Evolutionary conservation across 2,113 vertebrate species (phyloP).

Genomic region (Cricetomys ansorgei): DNA sequence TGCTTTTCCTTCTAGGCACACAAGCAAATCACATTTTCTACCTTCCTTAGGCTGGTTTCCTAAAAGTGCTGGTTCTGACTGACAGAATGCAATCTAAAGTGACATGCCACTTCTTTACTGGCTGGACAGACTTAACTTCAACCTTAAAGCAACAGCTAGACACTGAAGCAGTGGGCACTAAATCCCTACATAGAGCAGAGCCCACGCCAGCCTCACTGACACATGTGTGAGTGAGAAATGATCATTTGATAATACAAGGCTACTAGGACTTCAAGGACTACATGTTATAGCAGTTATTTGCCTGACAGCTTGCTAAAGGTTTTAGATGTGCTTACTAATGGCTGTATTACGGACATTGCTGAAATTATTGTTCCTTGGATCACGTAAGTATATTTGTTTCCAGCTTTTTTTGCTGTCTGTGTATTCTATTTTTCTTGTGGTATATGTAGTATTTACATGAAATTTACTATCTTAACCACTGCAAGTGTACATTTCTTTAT

Average conservation of each 20-base stretch:
- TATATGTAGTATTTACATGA: not conserved
- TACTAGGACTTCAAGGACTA: not conserved
- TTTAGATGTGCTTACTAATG: not conserved
- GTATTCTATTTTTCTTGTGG: not conserved
- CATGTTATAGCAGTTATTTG: not conserved
- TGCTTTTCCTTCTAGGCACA: conserved; percentile 7
- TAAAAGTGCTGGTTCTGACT: not conserved
- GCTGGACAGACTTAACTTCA: not conserved
- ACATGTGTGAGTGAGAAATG: not conserved
- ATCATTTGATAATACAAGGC: not conserved
- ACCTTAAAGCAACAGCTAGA: not conserved
- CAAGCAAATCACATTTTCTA: not conserved
- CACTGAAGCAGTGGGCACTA: not conserved
- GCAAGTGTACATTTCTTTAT: not conserved
- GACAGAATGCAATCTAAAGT: not conserved
- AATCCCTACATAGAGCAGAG: not conserved
- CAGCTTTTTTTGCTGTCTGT: not conserved
- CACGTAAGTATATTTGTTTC: not conserved
- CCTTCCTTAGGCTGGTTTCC: not conserved
- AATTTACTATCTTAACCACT: not conserved
- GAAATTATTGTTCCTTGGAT: not conserved
- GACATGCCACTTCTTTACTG: not conserved
- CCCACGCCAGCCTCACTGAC: not conserved
- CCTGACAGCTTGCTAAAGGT: not conserved
- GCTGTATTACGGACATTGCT: not conserved